These are phyloP conservation scores for Agonum fuliginosum DNA, from an alignment of 2,888 invertebrate genomes.

Conservation along the genomic window DNA sequence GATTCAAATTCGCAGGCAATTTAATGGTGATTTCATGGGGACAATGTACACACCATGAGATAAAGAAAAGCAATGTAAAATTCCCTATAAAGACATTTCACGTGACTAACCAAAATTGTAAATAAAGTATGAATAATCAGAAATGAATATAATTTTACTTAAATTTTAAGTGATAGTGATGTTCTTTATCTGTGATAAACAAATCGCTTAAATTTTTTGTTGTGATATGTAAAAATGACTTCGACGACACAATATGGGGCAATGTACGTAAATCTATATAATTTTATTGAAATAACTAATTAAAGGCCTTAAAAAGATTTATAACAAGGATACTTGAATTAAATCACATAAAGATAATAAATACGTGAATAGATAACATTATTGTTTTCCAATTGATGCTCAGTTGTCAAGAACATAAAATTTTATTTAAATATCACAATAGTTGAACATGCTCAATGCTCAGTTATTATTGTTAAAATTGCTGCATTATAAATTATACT, in stretches of 20 bases:
- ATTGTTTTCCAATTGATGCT: neutral
- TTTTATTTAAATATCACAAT: conserved; percentile 1
- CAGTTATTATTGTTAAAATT: neutral
- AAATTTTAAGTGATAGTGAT: neutral
- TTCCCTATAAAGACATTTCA: neutral
- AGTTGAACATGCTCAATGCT: neutral
- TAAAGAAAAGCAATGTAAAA: too few relatives aligned
- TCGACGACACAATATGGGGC: conserved; percentile 34
- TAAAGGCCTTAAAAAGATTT: neutral
- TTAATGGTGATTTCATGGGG: too few relatives aligned
- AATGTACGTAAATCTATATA: conserved; percentile 35
- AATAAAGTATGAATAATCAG: neutral
- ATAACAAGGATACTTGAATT: neutral
- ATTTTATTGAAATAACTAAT: neutral
- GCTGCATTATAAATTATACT: too few relatives aligned
- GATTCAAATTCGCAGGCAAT: too few relatives aligned
- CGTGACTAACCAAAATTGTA: neutral
- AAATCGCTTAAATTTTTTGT: neutral
- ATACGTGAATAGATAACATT: conserved; percentile 27
- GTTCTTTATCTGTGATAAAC: neutral
- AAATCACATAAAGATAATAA: conserved; percentile 30
- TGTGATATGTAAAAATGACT: neutral
- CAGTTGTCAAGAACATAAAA: conserved; percentile 10
- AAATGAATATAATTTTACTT: neutral
- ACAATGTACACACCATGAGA: neutral